Evolutionary conservation across 2,888 invertebrate species (phyloP).

Genomic region (Drosophila buzzatii): DNA sequence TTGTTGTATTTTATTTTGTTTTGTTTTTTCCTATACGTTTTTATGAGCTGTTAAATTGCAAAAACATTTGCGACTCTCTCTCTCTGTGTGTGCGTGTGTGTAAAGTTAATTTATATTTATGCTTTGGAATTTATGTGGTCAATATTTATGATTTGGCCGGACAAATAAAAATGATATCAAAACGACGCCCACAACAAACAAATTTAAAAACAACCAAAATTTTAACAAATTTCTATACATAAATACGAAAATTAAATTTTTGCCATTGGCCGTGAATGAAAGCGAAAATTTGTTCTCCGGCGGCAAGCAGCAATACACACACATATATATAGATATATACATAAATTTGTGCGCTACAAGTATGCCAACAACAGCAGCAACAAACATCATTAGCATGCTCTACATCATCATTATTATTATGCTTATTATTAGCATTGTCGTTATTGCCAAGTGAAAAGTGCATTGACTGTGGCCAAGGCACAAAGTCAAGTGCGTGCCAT

Average conservation of each 20-base stretch:
- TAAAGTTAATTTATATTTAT: conserved; percentile 51
- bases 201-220: conserved; percentile 8
- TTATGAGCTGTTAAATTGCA: conserved; percentile 63
- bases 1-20: background rate
- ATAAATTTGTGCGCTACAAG: conserved; percentile 9
- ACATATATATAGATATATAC: too few relatives aligned
- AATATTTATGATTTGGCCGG: conserved; percentile 54
- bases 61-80: conserved; percentile 8
- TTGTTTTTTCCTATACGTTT: conserved; percentile 18
- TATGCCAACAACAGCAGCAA: conserved; percentile 21
- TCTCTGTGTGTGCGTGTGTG: background rate
- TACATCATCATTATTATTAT: background rate
- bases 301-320: conserved; percentile 5
- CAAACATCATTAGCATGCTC: background rate
- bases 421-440: background rate
- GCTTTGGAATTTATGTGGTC: conserved; percentile 55
- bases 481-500: conserved; percentile 36
- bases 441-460: conserved; percentile 25
- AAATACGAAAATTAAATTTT: conserved; percentile 17
- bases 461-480: conserved; percentile 38
- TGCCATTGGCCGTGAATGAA: conserved; percentile 48
- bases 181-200: conserved; percentile 35
- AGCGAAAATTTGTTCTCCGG: conserved; percentile 33
- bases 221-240: background rate
- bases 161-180: conserved; percentile 43